Evolutionary conservation across 2,888 invertebrate species (phyloP), one percentile per base, ranked within the genome.

Genomic region (Microctonus aethiopoides): DNA sequence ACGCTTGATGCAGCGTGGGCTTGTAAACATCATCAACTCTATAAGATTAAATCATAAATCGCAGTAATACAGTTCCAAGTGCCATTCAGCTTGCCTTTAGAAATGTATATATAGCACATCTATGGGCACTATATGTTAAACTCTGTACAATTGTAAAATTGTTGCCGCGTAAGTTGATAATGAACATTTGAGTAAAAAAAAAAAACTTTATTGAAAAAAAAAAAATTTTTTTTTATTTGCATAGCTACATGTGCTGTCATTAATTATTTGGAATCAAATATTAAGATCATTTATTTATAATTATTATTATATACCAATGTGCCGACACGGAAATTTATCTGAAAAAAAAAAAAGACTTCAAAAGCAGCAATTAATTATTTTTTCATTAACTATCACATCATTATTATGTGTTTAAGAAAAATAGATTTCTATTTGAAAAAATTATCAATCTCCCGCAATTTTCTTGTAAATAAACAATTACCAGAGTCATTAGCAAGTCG

Each of bases 61-160:
- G 16, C 20, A 20, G n/a, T 46, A 16, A 57, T 13, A 57, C 34
- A 57, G 16, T 61, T 61, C 41, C 29, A 51, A 63, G 62, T 63
- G 51, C 51, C 26, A 63, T 63, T 63, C 32, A 51, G 62, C 62
- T 63, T 63, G 62, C 62, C 62, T 46, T 29, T 63, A 51, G 62
- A 24, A 51, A 29, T 46, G 51, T 51, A 36, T 39, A 9, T 39
- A 46, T 63, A 13, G n/a, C 24, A 29, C 29, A 41, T 46, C 16
- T 63, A 63, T 26, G 46, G 41, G 46, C 46, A 16, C 46, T 46
- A 63, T 46, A 63, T 46, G 32, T 46, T 46, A 46, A 26, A 51
- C 16, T 46, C 32, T 41, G 9, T 46, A 46, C 39, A 29, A 41
- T 22, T 46, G 32, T 22, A 24, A 13, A 61, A 24, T 24, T 61